Evolutionary conservation across 2,113 vertebrate genomes (phyloP), one percentile per base, ranked within the genome.

Genomic region (Anseranas semipalmata): DNA sequence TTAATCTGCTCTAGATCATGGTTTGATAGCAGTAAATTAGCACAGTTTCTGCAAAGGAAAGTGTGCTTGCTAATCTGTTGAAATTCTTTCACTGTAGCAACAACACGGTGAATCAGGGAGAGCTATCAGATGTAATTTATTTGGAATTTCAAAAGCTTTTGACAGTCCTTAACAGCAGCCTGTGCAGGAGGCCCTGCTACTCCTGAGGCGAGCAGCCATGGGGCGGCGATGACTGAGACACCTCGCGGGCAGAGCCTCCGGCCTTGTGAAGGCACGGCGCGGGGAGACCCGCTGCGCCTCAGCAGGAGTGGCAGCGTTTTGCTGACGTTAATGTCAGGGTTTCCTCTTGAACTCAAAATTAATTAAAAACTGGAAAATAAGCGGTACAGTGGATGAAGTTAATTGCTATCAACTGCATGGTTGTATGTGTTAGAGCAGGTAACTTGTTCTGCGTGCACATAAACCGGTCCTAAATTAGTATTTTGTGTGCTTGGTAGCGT

Each of bases 61-160:
- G 76, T 7, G 48, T 78, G 52, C 76, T 67, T 56, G 66, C n/a
- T 89, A 78, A 85, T 94, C 66, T 94, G 65, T 68, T 97, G 88
- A 88, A 80, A 79, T 94, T 89, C 77, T 82, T 94, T 89, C 74
- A 60, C 37, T 94, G 66, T 89, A 53, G 66, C 48, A 96, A 91
- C 70, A 94, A 87, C 95, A 82, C 52, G 72, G 59, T 50, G 65
- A 90, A 48, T 79, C 22, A 30, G 60, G 74, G 83, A 71, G 41
- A 45, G 30, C 39, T 89, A 92, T 78, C 89, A 85, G 93, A 89
- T 93, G 24, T 5, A 45, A 85, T 82, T 71, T 89, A 59, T 89
- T 89, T 91, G 39, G 60, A 70, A 78, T 93, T 95, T 78, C 48
- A 73, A 89, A 94, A 94, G 93, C 89, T 87, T 95, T 82, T 95